Evolutionary conservation across 2,797 vertebrate species (phyloP).

Genomic region (Avahi laniger): DNA sequence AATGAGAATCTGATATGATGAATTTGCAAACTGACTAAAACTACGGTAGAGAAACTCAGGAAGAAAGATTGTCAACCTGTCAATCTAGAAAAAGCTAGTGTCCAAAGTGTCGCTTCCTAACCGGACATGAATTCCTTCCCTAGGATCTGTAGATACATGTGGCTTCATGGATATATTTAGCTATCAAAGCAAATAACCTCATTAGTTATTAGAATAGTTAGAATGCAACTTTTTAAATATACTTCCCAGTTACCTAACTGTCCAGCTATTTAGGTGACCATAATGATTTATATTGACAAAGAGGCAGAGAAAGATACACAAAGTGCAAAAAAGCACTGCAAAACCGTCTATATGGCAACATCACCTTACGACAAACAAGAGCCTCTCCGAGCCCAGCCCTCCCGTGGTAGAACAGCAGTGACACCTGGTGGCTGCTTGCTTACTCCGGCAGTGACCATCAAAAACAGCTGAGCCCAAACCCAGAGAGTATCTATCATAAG

Average conservation of each 20-base stretch:
- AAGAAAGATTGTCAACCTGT: not conserved
- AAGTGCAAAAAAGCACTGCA: not conserved
- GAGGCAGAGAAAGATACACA: not conserved
- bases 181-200: not conserved
- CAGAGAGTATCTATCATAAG: rapidly evolving
- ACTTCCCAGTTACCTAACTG: not conserved
- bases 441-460: not conserved
- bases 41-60: not conserved
- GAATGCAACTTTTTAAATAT: not conserved
- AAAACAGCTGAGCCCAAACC: not conserved
- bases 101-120: not conserved
- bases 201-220: not conserved
- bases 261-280: too few species aligned
- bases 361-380: rapidly evolving
- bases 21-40: not conserved
- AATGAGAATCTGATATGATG: not conserved
- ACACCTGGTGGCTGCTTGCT: constrained; percentile 74
- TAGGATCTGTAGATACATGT: rapidly evolving
- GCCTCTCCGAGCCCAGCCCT: rapidly evolving
- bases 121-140: not conserved
- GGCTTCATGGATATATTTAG: not conserved
- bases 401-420: constrained; percentile 9
- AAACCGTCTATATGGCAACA: not conserved
- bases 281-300: not conserved
- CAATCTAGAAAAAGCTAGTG: not conserved